Conservation (phyloP, 2,888 invertebrate species). For the Malthinus seriepunctatus region DNA sequence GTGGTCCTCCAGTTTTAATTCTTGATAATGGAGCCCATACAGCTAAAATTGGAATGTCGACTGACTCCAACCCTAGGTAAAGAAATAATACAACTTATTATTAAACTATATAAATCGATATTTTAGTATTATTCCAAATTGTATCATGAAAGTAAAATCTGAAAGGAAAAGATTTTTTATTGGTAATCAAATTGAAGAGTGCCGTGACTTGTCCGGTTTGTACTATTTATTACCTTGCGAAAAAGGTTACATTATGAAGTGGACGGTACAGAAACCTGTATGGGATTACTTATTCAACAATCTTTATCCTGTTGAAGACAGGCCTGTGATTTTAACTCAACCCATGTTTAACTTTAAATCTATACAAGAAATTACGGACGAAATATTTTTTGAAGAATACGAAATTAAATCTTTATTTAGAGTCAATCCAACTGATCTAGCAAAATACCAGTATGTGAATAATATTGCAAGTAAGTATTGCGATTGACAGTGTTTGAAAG, state of each 20-base stretch:
- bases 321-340: constrained; percentile 87
- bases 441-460: constrained; percentile 66
- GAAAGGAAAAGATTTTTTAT: constrained; percentile 93
- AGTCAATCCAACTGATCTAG: constrained; percentile 80
- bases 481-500: not conserved
- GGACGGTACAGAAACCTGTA: constrained; percentile 93
- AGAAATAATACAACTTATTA: constrained; percentile 2
- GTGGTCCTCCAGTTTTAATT: constrained; percentile 30
- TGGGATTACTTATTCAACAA: constrained; percentile 96
- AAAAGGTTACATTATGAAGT: constrained; percentile 93
- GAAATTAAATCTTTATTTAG: constrained; percentile 82
- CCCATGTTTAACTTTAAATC: constrained; percentile 92
- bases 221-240: constrained; percentile 94
- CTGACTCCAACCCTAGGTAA: constrained; percentile 68
- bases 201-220: constrained; percentile 92
- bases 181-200: constrained; percentile 94
- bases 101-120: constrained; percentile 8
- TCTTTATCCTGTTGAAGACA: constrained; percentile 76
- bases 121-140: constrained; percentile 82
- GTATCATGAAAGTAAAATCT: constrained; percentile 97
- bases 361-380: constrained; percentile 91
- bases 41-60: constrained; percentile 83
- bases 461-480: constrained; percentile 31
- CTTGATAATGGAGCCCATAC: constrained; percentile 86
- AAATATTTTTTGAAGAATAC: constrained; percentile 98